Base-by-base conservation (phyloP, 1,140 invertebrate species). In the Brachystomella parvula region DNA sequence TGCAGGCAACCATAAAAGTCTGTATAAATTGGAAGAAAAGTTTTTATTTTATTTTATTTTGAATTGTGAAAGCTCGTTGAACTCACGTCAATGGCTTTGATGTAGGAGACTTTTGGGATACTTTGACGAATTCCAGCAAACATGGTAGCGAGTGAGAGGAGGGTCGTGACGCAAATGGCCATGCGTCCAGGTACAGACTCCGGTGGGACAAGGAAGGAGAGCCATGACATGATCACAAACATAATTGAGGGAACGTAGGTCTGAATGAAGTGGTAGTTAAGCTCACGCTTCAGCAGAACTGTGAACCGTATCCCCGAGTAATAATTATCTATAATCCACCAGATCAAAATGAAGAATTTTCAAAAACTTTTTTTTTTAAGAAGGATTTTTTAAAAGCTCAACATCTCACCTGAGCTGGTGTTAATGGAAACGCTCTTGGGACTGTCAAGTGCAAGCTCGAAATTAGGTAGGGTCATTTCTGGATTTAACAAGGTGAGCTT, bases 31-130 rank as follows among this genome's bases (percentile, higher is more conserved):
- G 21, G 12, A 53, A 53, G 6, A 53, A 53, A 53, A 6, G 24
- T 53, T 15, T 6, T 24, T 17, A 9, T 53, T 19, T 53, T 53
- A 24, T 26, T 3, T 53, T 24, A 74, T 17, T 15, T 53, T 53
- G 35, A 39, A 6, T 39, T 39, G 35, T 9, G 6, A 39, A 6
- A 17, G 24, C 24, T 53, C 6, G 49, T n/a, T n/a, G n/a, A n/a
- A n/a, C n/a, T 53, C 24, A 87, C 83, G 75, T 87, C 86, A 29
- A 87, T 83, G 68, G 85, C 86, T 75, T 88, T 86, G 32, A 86
- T 76, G 72, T 85, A 83, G 21, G 84, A 75, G 0, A 83, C 83
- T 69, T 82, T 83, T 3, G 83, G 83, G 2, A 83, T 84, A 75
- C 84, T 84, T 74, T 83, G 68, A 15, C 49, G 12, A 53, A 53